Percentiles rank a stretch among this genome's conserved stretches.
Evolutionary conservation across 2,113 vertebrate species (phyloP).

Genomic region (Octodon degus): DNA sequence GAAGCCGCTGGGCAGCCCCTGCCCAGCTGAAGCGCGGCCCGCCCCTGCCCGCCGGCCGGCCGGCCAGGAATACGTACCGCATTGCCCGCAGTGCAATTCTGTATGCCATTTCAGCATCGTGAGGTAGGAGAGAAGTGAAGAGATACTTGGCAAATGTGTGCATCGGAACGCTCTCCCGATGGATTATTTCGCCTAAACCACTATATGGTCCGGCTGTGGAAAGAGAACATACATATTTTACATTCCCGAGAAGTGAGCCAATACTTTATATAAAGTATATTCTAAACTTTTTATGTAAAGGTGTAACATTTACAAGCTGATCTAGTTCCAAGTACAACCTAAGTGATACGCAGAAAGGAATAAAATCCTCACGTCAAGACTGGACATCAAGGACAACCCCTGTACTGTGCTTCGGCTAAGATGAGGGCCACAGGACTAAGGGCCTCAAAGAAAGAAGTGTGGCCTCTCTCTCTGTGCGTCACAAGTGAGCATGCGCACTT

Average conservation of each 20-base stretch:
- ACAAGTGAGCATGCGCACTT: neutral
- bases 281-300: slow-evolving; percentile 25
- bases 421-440: neutral
- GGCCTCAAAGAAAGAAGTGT: neutral
- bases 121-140: slow-evolving; percentile 99
- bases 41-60: neutral
- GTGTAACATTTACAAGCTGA: slow-evolving; percentile 23
- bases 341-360: slow-evolving; percentile 4
- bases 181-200: slow-evolving; percentile 95
- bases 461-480: neutral
- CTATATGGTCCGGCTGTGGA: slow-evolving; percentile 95
- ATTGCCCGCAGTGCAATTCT: slow-evolving; percentile 99
- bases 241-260: slow-evolving; percentile 51
- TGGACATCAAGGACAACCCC: neutral
- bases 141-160: slow-evolving; percentile 99
- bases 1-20: neutral
- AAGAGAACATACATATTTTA: slow-evolving; percentile 73
- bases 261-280: slow-evolving; percentile 25
- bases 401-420: neutral
- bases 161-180: slow-evolving; percentile 99
- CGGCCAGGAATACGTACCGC: slow-evolving; percentile 90
- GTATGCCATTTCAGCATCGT: slow-evolving; percentile 98
- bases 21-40: neutral
- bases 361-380: neutral
- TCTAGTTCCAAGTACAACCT: slow-evolving; percentile 54